A percentile compares a stretch with the other conserved stretches of the same genome.
phyloP scores from a whole-genome alignment of 30 jellyfish, hydroid and myxozoan genomes.

The Chrysaora quinquecirrha region DNA sequence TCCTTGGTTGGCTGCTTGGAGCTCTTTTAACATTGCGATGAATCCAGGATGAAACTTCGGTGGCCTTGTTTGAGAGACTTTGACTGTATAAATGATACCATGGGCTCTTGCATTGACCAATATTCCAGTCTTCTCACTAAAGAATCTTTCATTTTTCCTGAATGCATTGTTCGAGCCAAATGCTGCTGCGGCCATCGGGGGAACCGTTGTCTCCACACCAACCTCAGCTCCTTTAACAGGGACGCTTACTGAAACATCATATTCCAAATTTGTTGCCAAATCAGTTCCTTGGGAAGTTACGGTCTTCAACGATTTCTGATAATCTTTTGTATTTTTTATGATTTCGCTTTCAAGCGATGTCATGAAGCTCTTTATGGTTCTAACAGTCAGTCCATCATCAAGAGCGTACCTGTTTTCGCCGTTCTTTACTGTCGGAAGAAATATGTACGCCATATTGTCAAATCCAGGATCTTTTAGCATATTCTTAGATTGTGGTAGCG shows the following conservation, averaged over 20 bases:
- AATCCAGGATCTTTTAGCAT: constrained; percentile 51
- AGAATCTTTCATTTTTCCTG: constrained; percentile 32
- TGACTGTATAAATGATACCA: constrained; percentile 35
- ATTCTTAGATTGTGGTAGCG: background rate
- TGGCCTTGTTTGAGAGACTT: constrained; percentile 18
- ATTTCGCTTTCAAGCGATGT: background rate
- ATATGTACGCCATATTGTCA: constrained; percentile 1
- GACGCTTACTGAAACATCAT: constrained; percentile 21
- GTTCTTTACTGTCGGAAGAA: constrained; percentile 38
- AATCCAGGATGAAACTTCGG: constrained; percentile 49
- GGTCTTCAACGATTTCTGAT: background rate
- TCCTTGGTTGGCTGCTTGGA: constrained; percentile 16
- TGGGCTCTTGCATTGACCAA: constrained; percentile 15
- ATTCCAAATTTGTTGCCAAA: constrained; percentile 10
- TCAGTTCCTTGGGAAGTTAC: background rate
- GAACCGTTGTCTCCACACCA: constrained; percentile 34
- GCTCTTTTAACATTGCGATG: constrained; percentile 1
- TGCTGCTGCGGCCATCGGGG: constrained; percentile 39
- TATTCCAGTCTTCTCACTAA: constrained; percentile 21
- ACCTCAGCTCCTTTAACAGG: constrained; percentile 21
- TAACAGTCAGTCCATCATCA: constrained; percentile 19
- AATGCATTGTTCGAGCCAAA: constrained; percentile 8
- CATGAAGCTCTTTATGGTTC: background rate
- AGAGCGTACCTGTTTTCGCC: constrained; percentile 22
- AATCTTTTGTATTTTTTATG: constrained; percentile 1